A percentile compares a stretch with the other conserved stretches of the same genome.
These are phyloP conservation scores for Nibea albiflora DNA, from an alignment of 2,113 vertebrate species.

Conservation along the genomic window DNA sequence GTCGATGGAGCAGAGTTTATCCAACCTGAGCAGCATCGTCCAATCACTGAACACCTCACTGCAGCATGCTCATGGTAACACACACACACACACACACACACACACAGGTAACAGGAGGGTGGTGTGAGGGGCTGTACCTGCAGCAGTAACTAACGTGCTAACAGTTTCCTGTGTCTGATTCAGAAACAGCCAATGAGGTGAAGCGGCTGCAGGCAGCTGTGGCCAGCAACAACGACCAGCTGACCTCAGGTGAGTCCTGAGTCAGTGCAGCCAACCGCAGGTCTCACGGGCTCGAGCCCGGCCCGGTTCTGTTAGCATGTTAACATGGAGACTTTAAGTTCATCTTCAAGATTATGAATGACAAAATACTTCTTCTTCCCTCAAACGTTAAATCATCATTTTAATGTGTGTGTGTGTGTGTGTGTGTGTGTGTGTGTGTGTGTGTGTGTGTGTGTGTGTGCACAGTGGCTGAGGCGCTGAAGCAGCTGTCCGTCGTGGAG, in stretches of 20 bases:
- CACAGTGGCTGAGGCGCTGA: slow-evolving; percentile 65
- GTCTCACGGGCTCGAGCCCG: too few relatives aligned
- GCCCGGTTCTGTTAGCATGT: too few relatives aligned
- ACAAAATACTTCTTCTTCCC: too few relatives aligned
- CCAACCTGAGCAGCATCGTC: slow-evolving; percentile 19
- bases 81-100: slow-evolving; percentile 21
- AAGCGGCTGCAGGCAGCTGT: slow-evolving; percentile 64
- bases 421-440: not conserved
- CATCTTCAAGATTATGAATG: too few relatives aligned
- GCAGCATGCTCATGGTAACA: slow-evolving; percentile 25
- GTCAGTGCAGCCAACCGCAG: too few relatives aligned
- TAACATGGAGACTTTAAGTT: too few relatives aligned
- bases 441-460: slow-evolving; percentile 13
- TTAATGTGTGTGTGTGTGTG: not conserved
- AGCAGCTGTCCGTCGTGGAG: slow-evolving; percentile 59
- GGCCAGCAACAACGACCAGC: slow-evolving; percentile 69
- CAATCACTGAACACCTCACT: slow-evolving; percentile 41
- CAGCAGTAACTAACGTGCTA: too few relatives aligned
- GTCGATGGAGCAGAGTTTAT: slow-evolving; percentile 8
- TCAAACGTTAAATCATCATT: too few relatives aligned
- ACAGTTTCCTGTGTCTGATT: not conserved
- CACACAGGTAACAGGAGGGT: not conserved
- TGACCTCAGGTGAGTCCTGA: slow-evolving; percentile 47
- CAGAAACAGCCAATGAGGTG: slow-evolving; percentile 53
- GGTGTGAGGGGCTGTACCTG: too few relatives aligned